Base-by-base conservation (phyloP, 2,113 vertebrate species). In the Polypterus senegalus region DNA sequence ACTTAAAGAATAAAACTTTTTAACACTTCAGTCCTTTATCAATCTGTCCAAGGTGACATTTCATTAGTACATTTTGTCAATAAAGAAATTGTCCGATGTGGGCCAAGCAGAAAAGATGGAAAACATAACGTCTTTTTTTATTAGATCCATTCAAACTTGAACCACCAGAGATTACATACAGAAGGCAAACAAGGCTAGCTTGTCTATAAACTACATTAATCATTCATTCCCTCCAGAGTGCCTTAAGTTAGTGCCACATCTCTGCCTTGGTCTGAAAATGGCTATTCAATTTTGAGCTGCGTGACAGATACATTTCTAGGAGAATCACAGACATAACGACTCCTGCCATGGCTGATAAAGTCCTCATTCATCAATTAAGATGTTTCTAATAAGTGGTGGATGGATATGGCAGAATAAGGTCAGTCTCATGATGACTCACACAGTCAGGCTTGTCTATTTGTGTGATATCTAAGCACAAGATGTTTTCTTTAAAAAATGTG, bases 11-110 rank as follows among this genome's bases (percentile, higher is more conserved):
- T 89, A 82, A 88, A 88, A 90, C 89, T 83, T 91, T 92, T 79
- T 70, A 79, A 74, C 71, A 70, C 88, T 92, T 94, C 88, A 90
- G 84, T 94, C 86, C 76, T 90, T 79, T 77, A 65, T 74, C 78
- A 84, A 83, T 81, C 87, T 89, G 87, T 88, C 85, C 73, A 83
- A 91, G 86, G 83, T 91, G 90, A 92, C 90, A 89, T 92, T 91
- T 92, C 91, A 94, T 96, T 93, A 93, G 88, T 69, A 75, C 81
- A 82, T 83, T 92, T 89, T 90, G 89, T 93, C 91, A 91, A 87
- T 88, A 87, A 84, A 88, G 88, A 89, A 88, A 91, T 90, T 3
- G 81, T 90, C 76, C 74, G 76, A 69, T 63, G 78, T 79, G 76
- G 73, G 74, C 69, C 74, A 76, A 69, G 74, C 83, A 84, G 71